Base-by-base conservation (phyloP, 2,797 vertebrate genomes). In the Hafferia zeledoni region DNA sequence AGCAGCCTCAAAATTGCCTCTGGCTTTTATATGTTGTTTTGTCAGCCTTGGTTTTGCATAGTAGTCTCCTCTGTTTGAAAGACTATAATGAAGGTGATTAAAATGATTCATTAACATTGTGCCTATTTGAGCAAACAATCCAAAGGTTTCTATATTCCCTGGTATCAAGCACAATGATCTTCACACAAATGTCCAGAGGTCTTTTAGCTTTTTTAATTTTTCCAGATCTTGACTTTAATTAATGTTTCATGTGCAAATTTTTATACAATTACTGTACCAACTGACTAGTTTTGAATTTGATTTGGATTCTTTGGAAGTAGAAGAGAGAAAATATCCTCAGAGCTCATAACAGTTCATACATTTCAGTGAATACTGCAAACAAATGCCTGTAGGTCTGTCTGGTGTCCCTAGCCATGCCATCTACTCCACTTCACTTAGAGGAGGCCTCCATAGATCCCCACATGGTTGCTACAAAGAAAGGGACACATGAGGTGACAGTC, bases 181-280 rank as follows among this genome's bases (percentile, higher is more conserved):
- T 94, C 71, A 94, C n/a, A 87, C 43, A 95, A 92, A 96, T 70
- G 84, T 77, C 69, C 83, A 77, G 87, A 89, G 47, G 72, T 92
- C 90, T 94, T 95, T 91, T 53, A 87, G 39, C 17, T 67, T 80
- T 93, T 94, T 60, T 7, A 77, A 55, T 84, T 85, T 78, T 92
- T 60, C 47, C 41, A 63, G 87, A 89, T 41, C 81, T 87, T 91
- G 89, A 92, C 44, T 97, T 93, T 95, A 96, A 95, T 95, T 93
- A 97, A 95, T 60, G 31, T 87, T 92, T 93, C 93, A 83, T 85
- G 61, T 89, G 80, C 43, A 97, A 83, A 95, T 96, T 65, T 84
- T 77, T 49, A 81, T 37, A 94, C 75, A 81, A 83, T 84, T 92
- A 87, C 52, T 39, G 27, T 43, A 67, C 39, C n/a, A 85, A 59